phyloP scores from a whole-genome alignment of 2,113 vertebrate genomes.

The Zapus hudsonius region DNA sequence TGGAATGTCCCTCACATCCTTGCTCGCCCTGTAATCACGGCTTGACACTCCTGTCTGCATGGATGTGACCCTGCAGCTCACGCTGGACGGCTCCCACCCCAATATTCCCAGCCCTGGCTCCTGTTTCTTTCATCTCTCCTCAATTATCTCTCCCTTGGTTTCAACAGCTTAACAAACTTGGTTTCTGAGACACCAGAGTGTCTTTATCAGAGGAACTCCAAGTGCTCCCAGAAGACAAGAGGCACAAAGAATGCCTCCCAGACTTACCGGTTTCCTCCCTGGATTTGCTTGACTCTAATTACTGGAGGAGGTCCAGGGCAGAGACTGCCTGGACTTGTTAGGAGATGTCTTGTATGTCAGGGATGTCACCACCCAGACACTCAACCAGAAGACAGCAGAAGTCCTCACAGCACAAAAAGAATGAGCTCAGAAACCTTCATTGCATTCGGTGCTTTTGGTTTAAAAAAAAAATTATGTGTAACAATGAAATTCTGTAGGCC shows the following conservation, averaged over 20 bases:
- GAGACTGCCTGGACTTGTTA: constrained; percentile 57
- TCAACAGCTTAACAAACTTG: constrained; percentile 6
- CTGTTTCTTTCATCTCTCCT: background rate
- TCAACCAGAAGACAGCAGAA: constrained; percentile 17
- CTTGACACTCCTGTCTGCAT: background rate
- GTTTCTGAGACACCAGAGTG: background rate
- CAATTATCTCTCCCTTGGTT: background rate
- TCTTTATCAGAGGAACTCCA: constrained; percentile 17
- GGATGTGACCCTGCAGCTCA: background rate
- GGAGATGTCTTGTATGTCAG: constrained; percentile 31
- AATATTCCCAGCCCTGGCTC: background rate
- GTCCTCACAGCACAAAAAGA: background rate
- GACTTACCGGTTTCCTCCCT: constrained; percentile 49
- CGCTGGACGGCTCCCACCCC: background rate
- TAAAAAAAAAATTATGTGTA: background rate
- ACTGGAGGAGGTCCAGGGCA: constrained; percentile 40
- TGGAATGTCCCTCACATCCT: background rate
- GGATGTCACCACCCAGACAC: constrained; percentile 42
- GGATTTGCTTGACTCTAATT: constrained; percentile 50
- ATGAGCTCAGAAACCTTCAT: background rate
- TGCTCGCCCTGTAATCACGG: background rate
- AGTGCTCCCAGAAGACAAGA: background rate
- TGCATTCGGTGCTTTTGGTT: background rate
- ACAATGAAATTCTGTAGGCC: background rate
- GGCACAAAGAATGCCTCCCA: background rate